phyloP scores from a whole-genome alignment of 2,797 vertebrate species.

The Acestrorhynchus altus region DNA sequence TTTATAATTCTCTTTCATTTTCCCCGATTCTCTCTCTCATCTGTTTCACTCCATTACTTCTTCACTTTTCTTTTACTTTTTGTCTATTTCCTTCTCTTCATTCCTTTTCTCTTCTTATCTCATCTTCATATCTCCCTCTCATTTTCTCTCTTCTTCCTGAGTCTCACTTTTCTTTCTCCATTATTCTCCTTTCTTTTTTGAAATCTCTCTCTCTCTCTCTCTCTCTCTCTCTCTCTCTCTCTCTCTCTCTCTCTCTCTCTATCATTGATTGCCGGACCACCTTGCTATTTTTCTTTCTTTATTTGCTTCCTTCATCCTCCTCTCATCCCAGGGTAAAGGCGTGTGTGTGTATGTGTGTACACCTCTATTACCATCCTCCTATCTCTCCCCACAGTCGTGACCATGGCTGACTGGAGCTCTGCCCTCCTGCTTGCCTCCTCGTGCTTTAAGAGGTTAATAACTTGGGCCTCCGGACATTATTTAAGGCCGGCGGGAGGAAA shows the following conservation, averaged over 20 bases:
- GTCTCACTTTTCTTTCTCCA: not conserved
- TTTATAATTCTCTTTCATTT: not conserved
- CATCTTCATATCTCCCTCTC: not conserved
- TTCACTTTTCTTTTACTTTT: too few species aligned
- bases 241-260: constrained; percentile 14
- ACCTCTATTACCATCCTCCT: constrained; percentile 77
- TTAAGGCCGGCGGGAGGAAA: constrained; percentile 78
- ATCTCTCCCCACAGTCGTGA: constrained; percentile 75
- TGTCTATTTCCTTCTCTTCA: too few species aligned
- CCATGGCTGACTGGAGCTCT: constrained; percentile 70
- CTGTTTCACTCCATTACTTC: too few species aligned
- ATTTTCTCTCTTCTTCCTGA: not conserved
- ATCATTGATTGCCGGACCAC: constrained; percentile 82
- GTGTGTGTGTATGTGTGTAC: constrained; percentile 72
- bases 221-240: not conserved
- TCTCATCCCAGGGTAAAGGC: constrained; percentile 56
- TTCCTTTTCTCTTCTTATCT: not conserved
- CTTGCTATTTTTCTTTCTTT: constrained; percentile 80
- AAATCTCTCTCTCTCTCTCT: not conserved
- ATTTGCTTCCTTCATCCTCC: constrained; percentile 69
- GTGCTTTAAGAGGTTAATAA: constrained; percentile 85
- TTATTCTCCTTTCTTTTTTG: not conserved
- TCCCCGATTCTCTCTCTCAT: not conserved
- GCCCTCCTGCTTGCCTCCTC: constrained; percentile 67
- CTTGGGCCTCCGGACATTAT: constrained; percentile 82